Evolutionary conservation across 2,113 vertebrate genomes (phyloP).

Genomic region (Lepus timidus): DNA sequence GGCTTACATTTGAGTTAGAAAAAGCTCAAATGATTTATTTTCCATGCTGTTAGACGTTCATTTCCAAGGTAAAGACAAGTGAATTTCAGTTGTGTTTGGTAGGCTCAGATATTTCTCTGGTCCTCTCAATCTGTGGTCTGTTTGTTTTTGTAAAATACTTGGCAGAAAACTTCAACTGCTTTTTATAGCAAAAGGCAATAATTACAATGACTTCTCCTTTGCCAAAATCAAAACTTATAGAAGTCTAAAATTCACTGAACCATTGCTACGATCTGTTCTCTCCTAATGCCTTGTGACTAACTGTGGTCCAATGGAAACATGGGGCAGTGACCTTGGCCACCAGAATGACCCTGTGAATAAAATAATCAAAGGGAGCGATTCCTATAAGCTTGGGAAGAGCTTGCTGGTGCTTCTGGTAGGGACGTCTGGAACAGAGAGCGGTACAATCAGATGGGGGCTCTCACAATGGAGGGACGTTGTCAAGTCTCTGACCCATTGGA

Average conservation of each 20-base stretch:
- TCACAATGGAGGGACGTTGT: not conserved
- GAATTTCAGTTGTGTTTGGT: not conserved
- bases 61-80: not conserved
- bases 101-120: not conserved
- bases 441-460: not conserved
- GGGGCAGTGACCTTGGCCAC: not conserved
- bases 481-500: rapidly evolving
- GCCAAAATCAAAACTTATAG: not conserved
- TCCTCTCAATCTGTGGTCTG: not conserved
- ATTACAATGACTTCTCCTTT: not conserved
- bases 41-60: not conserved
- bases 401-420: not conserved
- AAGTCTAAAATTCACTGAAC: too few relatives aligned
- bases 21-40: not conserved
- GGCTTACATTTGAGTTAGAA: not conserved
- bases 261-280: not conserved
- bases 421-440: not conserved
- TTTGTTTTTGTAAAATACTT: not conserved
- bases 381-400: not conserved
- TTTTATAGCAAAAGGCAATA: constrained; percentile 4
- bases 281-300: not conserved
- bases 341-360: not conserved
- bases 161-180: constrained; percentile 31
- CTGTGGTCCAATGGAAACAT: not conserved
- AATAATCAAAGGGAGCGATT: not conserved